Base-by-base conservation (phyloP, 2,888 invertebrate genomes). In the Ochropacha duplaris region DNA sequence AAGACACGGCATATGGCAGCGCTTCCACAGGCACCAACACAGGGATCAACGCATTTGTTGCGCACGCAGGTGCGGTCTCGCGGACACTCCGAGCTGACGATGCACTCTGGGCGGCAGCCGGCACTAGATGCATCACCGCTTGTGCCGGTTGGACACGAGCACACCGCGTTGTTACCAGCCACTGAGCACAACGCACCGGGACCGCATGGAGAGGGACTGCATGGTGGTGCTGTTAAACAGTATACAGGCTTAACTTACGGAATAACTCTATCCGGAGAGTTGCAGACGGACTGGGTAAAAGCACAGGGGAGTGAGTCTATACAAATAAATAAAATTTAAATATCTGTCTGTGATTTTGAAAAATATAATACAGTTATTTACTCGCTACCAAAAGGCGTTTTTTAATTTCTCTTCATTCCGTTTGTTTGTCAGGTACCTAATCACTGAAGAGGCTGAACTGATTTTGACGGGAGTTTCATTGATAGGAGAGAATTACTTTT, bases 91-190 rank as follows among this genome's bases (percentile, higher is more conserved):
- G 96, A 95, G 80, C 96, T 97, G 28, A 97, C 95, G 1, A 97
- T 95, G 82, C 97, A 97, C 83, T 97, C 97, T 0, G 97, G 97
- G 61, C 95, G 93, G 78, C 97, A 98, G 34, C 96, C 96, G 93
- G 87, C 96, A 94, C 89, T 95, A 24, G 94, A 94, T 44, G 97
- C 96, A 56, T 95, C 94, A 22, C 97, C 97, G 68, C 93, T 94
- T 78, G 96, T 97, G 28, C 96, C 96, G 36, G 95, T 94, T 4
- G 96, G 88, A 74, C 97, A 97, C 69, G 96, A 95, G 74, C 97
- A 97, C 19, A 96, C 89, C 0, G 96, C 96, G 94, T 95, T 81
- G 77, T 91, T 71, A 75, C 93, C 81, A 59, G 93, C 72, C 16
- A 83, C 87, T 5, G 85, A 74, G 76, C 97, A 97, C 4, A 95